Conservation (phyloP, 2,113 vertebrate species). For the Ictalurus punctatus region DNA sequence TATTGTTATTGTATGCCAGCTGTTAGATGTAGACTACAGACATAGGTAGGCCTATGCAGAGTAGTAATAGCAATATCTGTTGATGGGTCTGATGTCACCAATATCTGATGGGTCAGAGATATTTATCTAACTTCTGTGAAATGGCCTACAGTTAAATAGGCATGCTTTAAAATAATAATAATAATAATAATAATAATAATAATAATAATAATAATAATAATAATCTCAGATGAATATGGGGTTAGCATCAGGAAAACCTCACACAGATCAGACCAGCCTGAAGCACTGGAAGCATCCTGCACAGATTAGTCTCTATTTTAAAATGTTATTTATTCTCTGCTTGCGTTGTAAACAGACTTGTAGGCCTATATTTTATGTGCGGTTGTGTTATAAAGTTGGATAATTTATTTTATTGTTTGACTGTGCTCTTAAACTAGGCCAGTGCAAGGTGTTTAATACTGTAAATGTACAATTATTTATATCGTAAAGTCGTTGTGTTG, state of each 20-base stretch:
- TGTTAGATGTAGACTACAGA: constrained; percentile 13
- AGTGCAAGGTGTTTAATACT: neutral
- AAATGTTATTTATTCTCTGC: neutral
- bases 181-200: no score
- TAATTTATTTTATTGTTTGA: neutral
- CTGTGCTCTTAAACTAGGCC: constrained; percentile 3
- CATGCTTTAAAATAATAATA: neutral
- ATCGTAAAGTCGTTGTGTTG: neutral
- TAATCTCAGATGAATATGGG: neutral
- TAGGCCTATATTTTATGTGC: neutral
- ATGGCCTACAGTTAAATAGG: neutral
- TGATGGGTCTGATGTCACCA: neutral
- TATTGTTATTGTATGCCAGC: neutral
- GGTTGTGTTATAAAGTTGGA: neutral
- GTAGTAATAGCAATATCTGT: neutral
- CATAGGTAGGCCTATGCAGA: neutral
- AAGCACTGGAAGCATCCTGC: neutral
- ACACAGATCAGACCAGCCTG: neutral
- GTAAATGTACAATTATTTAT: neutral
- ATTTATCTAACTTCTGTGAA: neutral
- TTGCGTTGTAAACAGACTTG: neutral
- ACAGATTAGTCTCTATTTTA: neutral
- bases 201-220: no score
- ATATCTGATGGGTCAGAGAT: neutral
- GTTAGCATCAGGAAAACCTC: neutral